phyloP scores from a whole-genome alignment of 2,113 vertebrate genomes.

The Eurypyga helias region DNA sequence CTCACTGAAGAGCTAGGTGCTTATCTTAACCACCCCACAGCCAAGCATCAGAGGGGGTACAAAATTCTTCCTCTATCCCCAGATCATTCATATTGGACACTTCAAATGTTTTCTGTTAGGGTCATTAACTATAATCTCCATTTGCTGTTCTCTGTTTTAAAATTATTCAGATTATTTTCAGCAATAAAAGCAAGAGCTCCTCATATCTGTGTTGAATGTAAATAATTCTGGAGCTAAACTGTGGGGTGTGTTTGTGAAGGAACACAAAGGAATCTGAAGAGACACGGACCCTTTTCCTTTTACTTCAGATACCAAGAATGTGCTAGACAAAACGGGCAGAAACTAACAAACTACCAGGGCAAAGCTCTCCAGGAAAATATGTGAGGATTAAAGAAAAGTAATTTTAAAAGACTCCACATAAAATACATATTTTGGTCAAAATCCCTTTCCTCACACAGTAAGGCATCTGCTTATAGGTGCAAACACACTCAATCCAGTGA shows the following conservation, averaged over 20 bases:
- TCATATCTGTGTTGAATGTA: not conserved
- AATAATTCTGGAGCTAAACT: not conserved
- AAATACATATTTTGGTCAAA: conserved; percentile 68
- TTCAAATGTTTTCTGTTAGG: not conserved
- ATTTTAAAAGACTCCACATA: conserved; percentile 69
- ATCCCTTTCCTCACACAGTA: conserved; percentile 66
- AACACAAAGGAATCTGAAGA: not conserved
- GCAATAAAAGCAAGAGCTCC: not conserved
- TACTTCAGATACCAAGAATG: conserved; percentile 54
- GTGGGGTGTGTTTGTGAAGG: not conserved
- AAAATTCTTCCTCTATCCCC: not conserved
- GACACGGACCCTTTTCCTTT: not conserved
- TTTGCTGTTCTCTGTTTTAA: not conserved
- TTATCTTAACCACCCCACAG: not conserved
- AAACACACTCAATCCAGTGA: conserved; percentile 70
- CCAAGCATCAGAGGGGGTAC: not conserved
- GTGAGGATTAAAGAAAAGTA: conserved; percentile 57
- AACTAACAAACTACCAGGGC: conserved; percentile 40
- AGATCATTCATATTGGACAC: not conserved
- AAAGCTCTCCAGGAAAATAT: conserved; percentile 64
- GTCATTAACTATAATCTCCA: not conserved
- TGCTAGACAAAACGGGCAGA: conserved; percentile 60
- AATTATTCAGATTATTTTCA: not conserved
- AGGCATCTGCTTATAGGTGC: conserved; percentile 59
- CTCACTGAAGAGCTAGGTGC: not conserved